Base-by-base conservation (phyloP, 1,140 invertebrate species). In the honey bee (Apis mellifera) region DNA sequence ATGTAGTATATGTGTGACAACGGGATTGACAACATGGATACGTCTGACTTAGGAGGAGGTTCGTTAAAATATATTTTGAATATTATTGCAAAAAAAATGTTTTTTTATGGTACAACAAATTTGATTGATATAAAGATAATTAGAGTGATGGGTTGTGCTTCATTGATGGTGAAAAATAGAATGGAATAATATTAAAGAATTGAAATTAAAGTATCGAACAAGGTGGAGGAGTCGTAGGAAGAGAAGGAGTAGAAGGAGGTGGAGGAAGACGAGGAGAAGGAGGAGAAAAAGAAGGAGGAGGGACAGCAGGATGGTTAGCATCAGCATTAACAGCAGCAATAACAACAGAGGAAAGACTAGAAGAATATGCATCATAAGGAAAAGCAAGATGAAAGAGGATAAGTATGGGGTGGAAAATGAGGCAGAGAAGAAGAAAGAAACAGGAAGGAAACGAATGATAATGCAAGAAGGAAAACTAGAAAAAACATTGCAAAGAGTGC, bases 1-100 rank as follows among this genome's bases (percentile, higher is more conserved):
- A 94, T 93, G 93, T 94, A 94, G 93, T 94, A 94, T 94, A 93
- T 94, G 93, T 94, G 93, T 93, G 92, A 94, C 93, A 92, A 93
- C 93, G 93, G 89, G 92, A 94, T 94, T 94, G 93, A 92, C 93
- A 94, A 92, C 92, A 94, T 94, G 93, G 93, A 94, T 93, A 93
- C 93, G 90, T 91, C 91, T 89, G 91, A 93, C 93, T 93, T 92
- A 91, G 93, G 93, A 93, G 93, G 93, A 94, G 93, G 93, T 94
- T 93, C 89, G 93, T 94, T 88, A 42, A 80, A 88, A 85, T 85
- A 79, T 86, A 83, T 90, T 90, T 82, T 74, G 76, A 78, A 89
- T 85, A 89, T 84, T 87, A 82, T 65, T 70, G 74, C n/a, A 11
- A 54, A 42, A 55, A 32, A 60, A 65, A 23, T 62, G 64, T 62